Evolutionary conservation across 2,797 vertebrate species (phyloP), one percentile per base, ranked within the genome.

Genomic region (Loris lydekkerianus): DNA sequence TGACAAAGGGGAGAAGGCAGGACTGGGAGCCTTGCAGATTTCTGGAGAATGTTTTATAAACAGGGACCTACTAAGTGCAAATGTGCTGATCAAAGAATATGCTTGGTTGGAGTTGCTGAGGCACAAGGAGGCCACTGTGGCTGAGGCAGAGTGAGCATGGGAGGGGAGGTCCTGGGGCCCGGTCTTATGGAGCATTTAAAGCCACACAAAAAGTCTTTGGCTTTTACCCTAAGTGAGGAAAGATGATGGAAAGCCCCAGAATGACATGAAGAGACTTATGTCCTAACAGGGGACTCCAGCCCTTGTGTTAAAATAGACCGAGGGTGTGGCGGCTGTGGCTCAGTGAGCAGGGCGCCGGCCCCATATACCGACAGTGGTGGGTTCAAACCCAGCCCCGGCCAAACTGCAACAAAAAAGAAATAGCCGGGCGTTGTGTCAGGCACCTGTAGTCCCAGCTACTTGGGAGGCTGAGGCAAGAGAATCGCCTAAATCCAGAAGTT

Each of bases 221-320:
- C 34, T 43, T 90, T 49, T n/a, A 58, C 27, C 75, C 60, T 37
- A 15, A 46, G 69, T 9, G 69, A 78, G 34, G 49, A 25, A 5
- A 86, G 78, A 20, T 7, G 8, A 20, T 7, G 8, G 73, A 53
- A 75, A 60, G 73, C 65, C 60, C 3, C 5, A 0, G 46, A 9
- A 18, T 29, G 84, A 82, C 2, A 1, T 5, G 46, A 61, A 80
- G 72, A 87, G 63, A 86, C 10, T 34, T 63, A 34, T 23, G 46
- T 70, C 61, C 78, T 67, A 92, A 58, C 21, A 75, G 53, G 91
- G 83, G 92, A 86, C 80, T 77, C 49, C 65, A 70, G 75, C 20
- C 27, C 27, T 15, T 10, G 70, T 5, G 40, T 58, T 94, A 87
- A 93, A 87, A 78, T 17, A 92, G 70, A 37, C 40, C 0, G 2